Evolutionary conservation across 2,797 vertebrate genomes (phyloP), one percentile per base, ranked within the genome.

Genomic region (Sciurus carolinensis): DNA sequence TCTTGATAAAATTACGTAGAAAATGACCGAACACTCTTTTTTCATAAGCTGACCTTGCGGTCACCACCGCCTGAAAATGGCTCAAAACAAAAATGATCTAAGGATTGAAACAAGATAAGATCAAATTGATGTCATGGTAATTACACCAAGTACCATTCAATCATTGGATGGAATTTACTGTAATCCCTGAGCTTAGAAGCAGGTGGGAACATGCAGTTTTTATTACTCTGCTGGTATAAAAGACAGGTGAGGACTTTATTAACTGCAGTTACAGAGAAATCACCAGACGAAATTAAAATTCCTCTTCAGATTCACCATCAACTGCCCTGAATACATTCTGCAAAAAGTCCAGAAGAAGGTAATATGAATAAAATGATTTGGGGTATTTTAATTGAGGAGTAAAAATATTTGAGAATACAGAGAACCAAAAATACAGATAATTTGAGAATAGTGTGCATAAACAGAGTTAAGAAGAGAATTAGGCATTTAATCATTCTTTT

Each of bases 161-260:
- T 98, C 97, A 97, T 83, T 97, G 96, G 95, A 84, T 97, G 96
- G 98, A 98, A 97, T 96, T 98, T 98, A 97, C 97, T 96, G 96
- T 97, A 98, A 99, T 99, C 98, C 98, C 95, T 52, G 95, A 97
- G 98, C 97, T 99, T 98, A 98, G 95, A 52, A 91, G 97, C 97
- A 96, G 97, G 97, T 85, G 95, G 98, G 79, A 97, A 90, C 95
- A 92, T 76, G 95, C 86, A 94, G 93, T 96, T 97, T 96, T 95
- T 96, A 77, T 96, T 75, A 90, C 83, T 97, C 88, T 94, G 90
- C 94, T 81, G 52, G 59, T 98, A 99, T 98, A 99, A 98, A 99
- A 98, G 98, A 90, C 97, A 95, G 98, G 85, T 50, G 81, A 84
- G 91, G 73, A 90, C 81, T 95, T 97, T 95, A 97, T 95, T 80